phyloP scores from a whole-genome alignment of 2,888 invertebrate genomes.

The Acleris laterana region DNA sequence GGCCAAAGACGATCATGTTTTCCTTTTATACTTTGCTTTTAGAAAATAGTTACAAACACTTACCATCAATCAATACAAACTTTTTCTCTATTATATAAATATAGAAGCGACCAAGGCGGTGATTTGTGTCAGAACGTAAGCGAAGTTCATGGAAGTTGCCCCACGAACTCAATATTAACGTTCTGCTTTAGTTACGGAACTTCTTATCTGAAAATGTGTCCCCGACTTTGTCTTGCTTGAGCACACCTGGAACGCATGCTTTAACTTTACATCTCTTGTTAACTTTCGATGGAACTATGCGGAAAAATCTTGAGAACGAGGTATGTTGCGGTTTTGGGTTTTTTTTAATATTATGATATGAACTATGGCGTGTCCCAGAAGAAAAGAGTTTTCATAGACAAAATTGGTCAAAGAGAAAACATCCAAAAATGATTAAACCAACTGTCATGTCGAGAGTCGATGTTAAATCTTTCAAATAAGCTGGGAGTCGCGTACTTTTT shows the following conservation, averaged over 20 bases:
- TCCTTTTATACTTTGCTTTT: too few species aligned
- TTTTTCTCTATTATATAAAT: constrained; percentile 36
- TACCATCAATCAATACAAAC: constrained; percentile 25
- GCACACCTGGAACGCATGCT: constrained; percentile 26
- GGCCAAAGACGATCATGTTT: too few species aligned
- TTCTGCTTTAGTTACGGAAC: constrained; percentile 61
- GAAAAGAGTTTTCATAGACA: too few species aligned
- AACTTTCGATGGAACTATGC: constrained; percentile 1
- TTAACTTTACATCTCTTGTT: constrained; percentile 7
- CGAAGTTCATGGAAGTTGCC: constrained; percentile 59
- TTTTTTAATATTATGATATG: neutral
- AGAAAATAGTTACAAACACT: constrained; percentile 5
- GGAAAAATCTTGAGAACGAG: neutral
- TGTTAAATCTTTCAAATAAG: too few species aligned
- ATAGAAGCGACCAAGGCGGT: constrained; percentile 44
- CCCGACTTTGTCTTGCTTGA: constrained; percentile 21
- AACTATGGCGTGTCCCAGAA: too few species aligned
- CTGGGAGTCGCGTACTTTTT: too few species aligned
- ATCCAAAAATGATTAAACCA: too few species aligned
- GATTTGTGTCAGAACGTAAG: constrained; percentile 52
- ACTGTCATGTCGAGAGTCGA: too few species aligned
- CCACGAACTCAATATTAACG: constrained; percentile 67
- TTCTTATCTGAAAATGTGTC: constrained; percentile 58
- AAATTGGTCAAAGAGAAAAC: too few species aligned
- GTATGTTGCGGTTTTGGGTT: neutral